Conservation (phyloP, 2,797 vertebrate species). For the Phalloptychus januarius region DNA sequence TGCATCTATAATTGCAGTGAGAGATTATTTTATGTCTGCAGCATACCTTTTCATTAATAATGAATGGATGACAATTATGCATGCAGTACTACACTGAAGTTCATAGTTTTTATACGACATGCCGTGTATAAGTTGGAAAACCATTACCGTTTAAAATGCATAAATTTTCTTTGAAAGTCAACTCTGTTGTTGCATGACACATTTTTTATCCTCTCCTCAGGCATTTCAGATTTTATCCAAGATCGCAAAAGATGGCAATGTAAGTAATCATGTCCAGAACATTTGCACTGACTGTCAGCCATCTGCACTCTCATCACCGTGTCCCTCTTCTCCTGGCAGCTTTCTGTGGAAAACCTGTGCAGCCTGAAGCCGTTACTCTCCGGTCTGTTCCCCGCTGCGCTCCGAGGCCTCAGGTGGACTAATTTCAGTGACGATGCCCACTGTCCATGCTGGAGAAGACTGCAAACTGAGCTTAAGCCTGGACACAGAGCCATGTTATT, state of each 20-base stretch:
- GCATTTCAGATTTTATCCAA: slow-evolving; percentile 83
- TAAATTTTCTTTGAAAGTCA: neutral
- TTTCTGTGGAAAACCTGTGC: slow-evolving; percentile 82
- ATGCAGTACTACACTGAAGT: neutral
- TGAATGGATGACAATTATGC: neutral
- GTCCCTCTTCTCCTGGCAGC: slow-evolving; percentile 62
- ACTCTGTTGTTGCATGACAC: neutral
- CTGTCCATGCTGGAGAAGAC: slow-evolving; percentile 83
- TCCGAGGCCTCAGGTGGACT: slow-evolving; percentile 76
- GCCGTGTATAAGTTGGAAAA: neutral
- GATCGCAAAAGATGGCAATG: slow-evolving; percentile 80
- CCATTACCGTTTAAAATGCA: neutral
- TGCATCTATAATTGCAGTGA: neutral
- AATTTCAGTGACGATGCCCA: slow-evolving; percentile 60
- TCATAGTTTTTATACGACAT: neutral
- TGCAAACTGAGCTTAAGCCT: slow-evolving; percentile 81
- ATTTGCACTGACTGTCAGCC: slow-evolving; percentile 25
- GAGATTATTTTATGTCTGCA: neutral
- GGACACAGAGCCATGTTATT: slow-evolving; percentile 84
- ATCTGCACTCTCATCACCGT: slow-evolving; percentile 14
- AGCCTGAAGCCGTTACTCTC: slow-evolving; percentile 80
- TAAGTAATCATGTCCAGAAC: slow-evolving; percentile 74
- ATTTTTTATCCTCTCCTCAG: slow-evolving; percentile 64
- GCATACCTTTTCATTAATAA: neutral
- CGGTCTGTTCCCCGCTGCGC: slow-evolving; percentile 82